Evolutionary conservation across 2,888 invertebrate genomes (phyloP).

Genomic region (Ellobium chinense): DNA sequence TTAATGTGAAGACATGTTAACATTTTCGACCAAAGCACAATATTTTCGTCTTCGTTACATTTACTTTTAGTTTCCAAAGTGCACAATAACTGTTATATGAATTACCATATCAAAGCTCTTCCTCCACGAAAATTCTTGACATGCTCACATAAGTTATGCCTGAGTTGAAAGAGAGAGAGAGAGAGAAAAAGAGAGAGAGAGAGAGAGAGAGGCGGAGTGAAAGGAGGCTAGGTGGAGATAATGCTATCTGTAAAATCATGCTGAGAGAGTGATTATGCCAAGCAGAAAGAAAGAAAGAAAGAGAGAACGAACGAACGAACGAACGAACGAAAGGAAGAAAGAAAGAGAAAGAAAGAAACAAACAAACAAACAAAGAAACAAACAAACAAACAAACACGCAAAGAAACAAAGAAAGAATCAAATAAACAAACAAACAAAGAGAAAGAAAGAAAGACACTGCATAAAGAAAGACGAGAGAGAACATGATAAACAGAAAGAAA

Average conservation of each 20-base stretch:
- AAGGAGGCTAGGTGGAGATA: not conserved
- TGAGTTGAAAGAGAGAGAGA: conserved; percentile 25
- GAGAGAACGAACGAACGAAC: conserved; percentile 2
- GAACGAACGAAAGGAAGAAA: not conserved
- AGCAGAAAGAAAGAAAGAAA: conserved; percentile 25
- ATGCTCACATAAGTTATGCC: no score
- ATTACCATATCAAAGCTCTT: no score
- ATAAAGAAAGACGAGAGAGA: no score
- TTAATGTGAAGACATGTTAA: no score
- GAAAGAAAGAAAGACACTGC: conserved; percentile 8
- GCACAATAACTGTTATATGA: no score
- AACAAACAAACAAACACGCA: not conserved
- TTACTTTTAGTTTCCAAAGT: no score
- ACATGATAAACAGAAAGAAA: no score
- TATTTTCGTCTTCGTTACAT: no score
- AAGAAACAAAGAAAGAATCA: not conserved
- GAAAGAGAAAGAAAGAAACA: not conserved
- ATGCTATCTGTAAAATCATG: not conserved
- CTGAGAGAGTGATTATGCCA: conserved; percentile 2
- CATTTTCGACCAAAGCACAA: no score
- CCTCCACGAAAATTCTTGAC: no score
- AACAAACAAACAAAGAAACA: conserved; percentile 2
- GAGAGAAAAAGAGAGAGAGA: not conserved
- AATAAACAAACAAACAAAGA: conserved; percentile 1
- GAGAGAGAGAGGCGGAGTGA: conserved; percentile 11